Conservation (phyloP, 1,140 invertebrate genomes). For the Zaprionus vittiger region DNA sequence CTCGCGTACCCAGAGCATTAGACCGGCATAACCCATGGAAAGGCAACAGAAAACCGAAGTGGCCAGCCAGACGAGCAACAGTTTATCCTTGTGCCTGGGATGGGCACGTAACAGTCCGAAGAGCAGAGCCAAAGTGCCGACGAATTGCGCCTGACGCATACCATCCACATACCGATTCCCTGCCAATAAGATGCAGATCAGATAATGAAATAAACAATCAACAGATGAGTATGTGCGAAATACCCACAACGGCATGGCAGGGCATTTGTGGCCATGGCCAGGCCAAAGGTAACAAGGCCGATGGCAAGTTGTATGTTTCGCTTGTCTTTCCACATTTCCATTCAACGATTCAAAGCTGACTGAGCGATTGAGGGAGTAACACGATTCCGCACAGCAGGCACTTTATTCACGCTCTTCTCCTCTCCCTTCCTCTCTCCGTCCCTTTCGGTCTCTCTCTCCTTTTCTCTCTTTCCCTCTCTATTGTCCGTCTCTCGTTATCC, state of each 20-base stretch:
- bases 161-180: background rate
- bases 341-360: slow-evolving; percentile 7
- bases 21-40: background rate
- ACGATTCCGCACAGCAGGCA: background rate
- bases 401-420: background rate
- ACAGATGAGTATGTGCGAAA: background rate
- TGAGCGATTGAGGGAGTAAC: slow-evolving; percentile 8
- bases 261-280: slow-evolving; percentile 8
- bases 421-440: background rate
- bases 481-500: no score
- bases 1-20: background rate
- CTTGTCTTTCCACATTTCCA: slow-evolving; percentile 19
- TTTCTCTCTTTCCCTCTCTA: no score
- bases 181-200: background rate
- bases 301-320: slow-evolving; percentile 19
- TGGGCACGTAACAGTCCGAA: slow-evolving; percentile 27
- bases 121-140: slow-evolving; percentile 10
- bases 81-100: slow-evolving; percentile 14
- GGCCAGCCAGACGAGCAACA: slow-evolving; percentile 22
- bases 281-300: slow-evolving; percentile 16
- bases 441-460: background rate
- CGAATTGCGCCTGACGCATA: slow-evolving; percentile 21
- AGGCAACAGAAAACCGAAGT: background rate
- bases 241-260: slow-evolving; percentile 3
- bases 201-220: background rate